Evolutionary conservation across 2,797 vertebrate genomes (phyloP), one percentile per base, ranked within the genome.

Genomic region (Sitta carolinensis): DNA sequence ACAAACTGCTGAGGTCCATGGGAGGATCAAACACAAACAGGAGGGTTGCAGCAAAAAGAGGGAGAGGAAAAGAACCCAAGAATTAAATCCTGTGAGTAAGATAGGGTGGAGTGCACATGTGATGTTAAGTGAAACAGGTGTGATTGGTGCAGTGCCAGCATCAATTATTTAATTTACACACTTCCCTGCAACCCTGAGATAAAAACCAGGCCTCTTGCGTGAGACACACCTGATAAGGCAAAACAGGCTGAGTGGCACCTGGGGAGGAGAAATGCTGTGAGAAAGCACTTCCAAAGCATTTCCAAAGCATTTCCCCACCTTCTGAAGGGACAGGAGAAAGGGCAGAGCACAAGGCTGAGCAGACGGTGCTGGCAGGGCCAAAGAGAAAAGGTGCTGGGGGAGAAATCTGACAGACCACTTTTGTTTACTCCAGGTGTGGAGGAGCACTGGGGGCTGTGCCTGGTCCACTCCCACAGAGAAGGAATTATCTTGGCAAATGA

Each of bases 391-490:
- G 38, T 51, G 8, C 27, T 30, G 51, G 43, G 55, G 34, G 16
- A 64, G 58, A 34, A 66, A 32, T 57, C 5, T 32, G 47, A 4
- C 47, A 19, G 38, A 9, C 3, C 40, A 2, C 17, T 51, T 38
- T 6, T 51, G 43, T 78, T 87, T 67, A 1, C 5, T 11, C 25
- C 4, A 11, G 11, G 22, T 36, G 20, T 69, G 36, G 47, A 64
- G 63, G 7, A 48, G 40, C 23, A 14, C 29, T 1, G 4, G 21
- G 32, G 86, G 5, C 47, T 25, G 6, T 36, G 12, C 48, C 76
- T 1, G 1, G 14, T 52, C 52, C 27, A 4, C 36, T 77, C 45
- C 66, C 64, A 27, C 0, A 0, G 30, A 45, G 62, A 32, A 61
- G 72, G 42, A 61, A 14, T 57, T 70, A 27, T 32, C 61, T 25